These are phyloP conservation scores for Geotrypetes seraphini DNA, from an alignment of 2,797 vertebrate species.

Conservation along the genomic window DNA sequence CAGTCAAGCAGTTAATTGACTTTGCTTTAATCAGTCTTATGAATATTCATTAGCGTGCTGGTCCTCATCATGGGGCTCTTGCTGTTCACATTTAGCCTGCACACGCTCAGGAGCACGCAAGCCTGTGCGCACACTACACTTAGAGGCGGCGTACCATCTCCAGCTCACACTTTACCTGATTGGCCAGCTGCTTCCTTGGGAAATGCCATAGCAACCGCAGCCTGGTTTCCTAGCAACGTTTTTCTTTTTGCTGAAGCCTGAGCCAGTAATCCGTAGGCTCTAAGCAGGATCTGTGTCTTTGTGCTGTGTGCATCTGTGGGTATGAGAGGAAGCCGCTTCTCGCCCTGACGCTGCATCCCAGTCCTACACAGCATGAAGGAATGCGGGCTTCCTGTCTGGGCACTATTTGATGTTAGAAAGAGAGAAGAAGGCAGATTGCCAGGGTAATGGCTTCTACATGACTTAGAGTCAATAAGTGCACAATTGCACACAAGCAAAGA, in stretches of 20 bases:
- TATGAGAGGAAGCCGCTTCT: no score
- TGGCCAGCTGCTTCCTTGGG: constrained; percentile 88
- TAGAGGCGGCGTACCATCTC: constrained; percentile 71
- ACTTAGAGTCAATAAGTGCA: no score
- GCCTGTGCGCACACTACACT: constrained; percentile 62
- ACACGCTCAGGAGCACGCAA: constrained; percentile 52
- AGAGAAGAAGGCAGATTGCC: no score
- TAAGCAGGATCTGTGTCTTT: constrained; percentile 33
- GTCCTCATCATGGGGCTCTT: constrained; percentile 52
- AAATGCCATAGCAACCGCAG: constrained; percentile 96
- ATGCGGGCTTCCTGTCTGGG: no score
- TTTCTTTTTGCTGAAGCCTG: constrained; percentile 65
- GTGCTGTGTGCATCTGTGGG: constrained; percentile 1
- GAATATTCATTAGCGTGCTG: constrained; percentile 62
- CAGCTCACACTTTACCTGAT: constrained; percentile 78
- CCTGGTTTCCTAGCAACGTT: constrained; percentile 87
- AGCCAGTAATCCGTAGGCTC: constrained; percentile 83
- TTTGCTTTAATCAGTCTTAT: constrained; percentile 57
- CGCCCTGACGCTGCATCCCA: no score
- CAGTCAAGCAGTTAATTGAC: constrained; percentile 64
- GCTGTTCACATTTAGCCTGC: constrained; percentile 45
- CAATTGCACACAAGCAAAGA: no score
- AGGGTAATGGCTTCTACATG: no score
- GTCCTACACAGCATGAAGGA: no score
- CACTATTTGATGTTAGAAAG: no score